These are phyloP conservation scores for Megalonaias nervosa DNA, from an alignment of 1,140 invertebrate genomes.

Conservation along the genomic window DNA sequence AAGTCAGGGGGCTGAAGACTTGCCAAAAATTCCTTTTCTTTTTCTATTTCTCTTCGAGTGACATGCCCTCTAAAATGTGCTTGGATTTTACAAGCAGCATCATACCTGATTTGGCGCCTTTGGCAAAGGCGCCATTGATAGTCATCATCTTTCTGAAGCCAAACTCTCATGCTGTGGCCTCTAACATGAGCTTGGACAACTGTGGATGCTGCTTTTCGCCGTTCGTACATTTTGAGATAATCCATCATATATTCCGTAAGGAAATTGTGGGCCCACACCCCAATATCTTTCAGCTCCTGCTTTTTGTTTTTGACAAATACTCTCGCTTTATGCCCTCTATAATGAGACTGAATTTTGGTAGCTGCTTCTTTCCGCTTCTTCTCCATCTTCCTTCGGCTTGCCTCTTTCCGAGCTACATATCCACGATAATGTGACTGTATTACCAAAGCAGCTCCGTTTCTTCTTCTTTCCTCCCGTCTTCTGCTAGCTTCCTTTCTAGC, in stretches of 20 bases:
- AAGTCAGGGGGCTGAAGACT: slow-evolving; percentile 22
- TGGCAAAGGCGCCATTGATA: neutral
- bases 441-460: neutral
- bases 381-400: neutral
- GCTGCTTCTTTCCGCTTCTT: slow-evolving; percentile 7
- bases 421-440: neutral
- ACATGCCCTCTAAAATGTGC: neutral
- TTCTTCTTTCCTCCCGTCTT: neutral
- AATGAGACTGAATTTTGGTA: slow-evolving; percentile 19
- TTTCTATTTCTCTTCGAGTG: slow-evolving; percentile 2
- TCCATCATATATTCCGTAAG: neutral
- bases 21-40: slow-evolving; percentile 21
- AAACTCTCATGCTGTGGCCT: neutral
- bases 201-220: neutral
- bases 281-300: slow-evolving; percentile 4
- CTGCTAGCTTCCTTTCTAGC: slow-evolving; percentile 9
- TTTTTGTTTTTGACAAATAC: slow-evolving; percentile 1
- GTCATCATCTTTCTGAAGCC: neutral
- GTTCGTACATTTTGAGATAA: neutral
- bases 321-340: slow-evolving; percentile 19
- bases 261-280: slow-evolving; percentile 1
- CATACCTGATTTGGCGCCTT: too few species aligned
- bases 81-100: neutral
- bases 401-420: neutral
- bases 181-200: neutral